Base-by-base conservation (phyloP, 2,797 vertebrate species). In the Pogoniulus pusillus region DNA sequence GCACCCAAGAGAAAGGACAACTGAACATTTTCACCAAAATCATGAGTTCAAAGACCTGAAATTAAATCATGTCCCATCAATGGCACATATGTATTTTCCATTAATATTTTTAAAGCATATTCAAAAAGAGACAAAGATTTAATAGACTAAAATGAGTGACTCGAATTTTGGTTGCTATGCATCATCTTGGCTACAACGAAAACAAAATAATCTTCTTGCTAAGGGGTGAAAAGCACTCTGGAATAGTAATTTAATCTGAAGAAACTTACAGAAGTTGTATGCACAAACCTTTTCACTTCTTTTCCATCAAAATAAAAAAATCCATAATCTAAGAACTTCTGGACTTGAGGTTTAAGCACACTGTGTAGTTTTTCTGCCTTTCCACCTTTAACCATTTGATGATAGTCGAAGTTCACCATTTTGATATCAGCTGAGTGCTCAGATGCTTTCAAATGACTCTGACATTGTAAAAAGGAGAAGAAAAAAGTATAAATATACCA, bases 361-460 rank as follows among this genome's bases (percentile, higher is more conserved):
- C 97, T 98, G 87, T 98, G 97, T 23, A 99, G 98, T 96, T 99
- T 99, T 76, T 99, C 99, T 14, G 98, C 97, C 64, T 99, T 99
- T 73, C 99, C 99, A 80, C 99, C 99, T 96, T 98, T 98, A 87
- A 99, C 99, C 98, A 99, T 99, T 93, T 99, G 99, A 97, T 99
- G 99, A 96, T 99, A 99, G 97, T 99, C 99, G 27, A 99, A 99
- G 96, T 99, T 99, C 81, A 99, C 97, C 99, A 99, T 99, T 93
- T 98, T 98, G 91, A 99, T 98, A 34, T 98, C 97, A 45, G 97
- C 22, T 32, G 97, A 91, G 70, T 99, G 99, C 83, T 99, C 99
- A 10, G 99, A 99, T 6, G 99, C 99, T 97, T 99, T 99, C 95
- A 99, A 96, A 94, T 99, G 99, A 96, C 98, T 99, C 99, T 99